Evolutionary conservation across 2,888 invertebrate species (phyloP).

Genomic region (Protodeltote pygarga): DNA sequence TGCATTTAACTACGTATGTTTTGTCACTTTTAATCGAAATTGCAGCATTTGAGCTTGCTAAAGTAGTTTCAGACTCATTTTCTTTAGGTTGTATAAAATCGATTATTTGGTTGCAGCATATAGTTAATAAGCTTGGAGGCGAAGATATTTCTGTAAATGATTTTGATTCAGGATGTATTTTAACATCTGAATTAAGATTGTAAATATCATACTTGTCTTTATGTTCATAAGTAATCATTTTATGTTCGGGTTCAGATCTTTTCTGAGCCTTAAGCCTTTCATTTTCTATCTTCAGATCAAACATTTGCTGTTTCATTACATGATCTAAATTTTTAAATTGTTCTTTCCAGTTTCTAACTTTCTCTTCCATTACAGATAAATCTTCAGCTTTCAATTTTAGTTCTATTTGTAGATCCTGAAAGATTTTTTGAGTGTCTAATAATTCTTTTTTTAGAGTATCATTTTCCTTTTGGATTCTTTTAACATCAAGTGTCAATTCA

Average conservation of each 20-base stretch:
- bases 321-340: constrained; percentile 58
- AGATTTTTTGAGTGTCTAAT: constrained; percentile 49
- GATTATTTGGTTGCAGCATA: constrained; percentile 70
- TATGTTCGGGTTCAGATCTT: constrained; percentile 23
- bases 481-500: constrained; percentile 48
- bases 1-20: constrained; percentile 44
- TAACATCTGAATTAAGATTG: constrained; percentile 9
- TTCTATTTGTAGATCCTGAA: constrained; percentile 61
- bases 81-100: constrained; percentile 61
- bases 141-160: constrained; percentile 46
- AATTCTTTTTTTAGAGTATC: constrained; percentile 55
- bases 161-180: constrained; percentile 4
- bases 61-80: constrained; percentile 47
- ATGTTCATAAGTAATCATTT: constrained; percentile 13
- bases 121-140: constrained; percentile 72
- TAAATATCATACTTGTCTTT: constrained; percentile 22
- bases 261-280: constrained; percentile 54
- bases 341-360: constrained; percentile 61
- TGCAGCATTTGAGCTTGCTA: constrained; percentile 44
- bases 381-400: constrained; percentile 61
- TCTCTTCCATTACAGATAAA: constrained; percentile 61
- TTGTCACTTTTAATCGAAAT: constrained; percentile 29
- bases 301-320: constrained; percentile 61
- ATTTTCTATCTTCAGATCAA: constrained; percentile 63
- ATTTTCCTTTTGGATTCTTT: constrained; percentile 52